Base-by-base conservation (phyloP, 2,888 invertebrate species). In the Petrophora chlorosata region DNA sequence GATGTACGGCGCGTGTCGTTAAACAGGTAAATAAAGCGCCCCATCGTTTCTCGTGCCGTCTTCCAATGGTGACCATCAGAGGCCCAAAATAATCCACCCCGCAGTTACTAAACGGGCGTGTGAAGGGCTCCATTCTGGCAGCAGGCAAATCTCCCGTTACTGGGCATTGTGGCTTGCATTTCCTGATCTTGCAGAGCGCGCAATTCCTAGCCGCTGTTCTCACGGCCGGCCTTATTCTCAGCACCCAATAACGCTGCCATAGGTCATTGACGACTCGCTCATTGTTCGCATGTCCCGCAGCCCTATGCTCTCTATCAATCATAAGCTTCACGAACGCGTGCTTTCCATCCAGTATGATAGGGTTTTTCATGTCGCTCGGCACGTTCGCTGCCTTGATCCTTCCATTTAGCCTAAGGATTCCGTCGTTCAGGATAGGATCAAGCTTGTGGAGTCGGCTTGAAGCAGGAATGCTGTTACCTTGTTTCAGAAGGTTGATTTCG, bases 211-310 rank as follows among this genome's bases (percentile, higher is more conserved):
- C 44, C 5, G 61, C 41, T 1, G 28, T 7, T 5, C 47, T 28
- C 4, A 57, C 48, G 0, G 53, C 44, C 0, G 59, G 57, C 2
- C 65, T 44, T 5, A 66, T 25, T 1, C 41, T 29, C 1, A 56
- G 0, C 5, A 66, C 30, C 60, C 62, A 66, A 8, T 56, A 61
- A 2, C 42, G 41, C 32, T 67, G 65, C 13, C 65, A 41, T 1
- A 61, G 33, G 5, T 64, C 58, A 29, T 67, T 64, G 3, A 41
- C 39, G 2, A 59, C 54, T 5, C 29, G 25, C 19, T 34, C 34
- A 4, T 17, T 4, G 7, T 34, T 34, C 1, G 19, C 34, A 7
- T 34, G 34, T 1, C 13, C 19, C n/a, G 34, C 19, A 2, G 13
- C 8, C 7, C 16, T 3, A 8, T 34, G 34, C 7, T 34, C 19